phyloP scores from a whole-genome alignment of 2,113 vertebrate species.

The Paedocypris sp. region DNA sequence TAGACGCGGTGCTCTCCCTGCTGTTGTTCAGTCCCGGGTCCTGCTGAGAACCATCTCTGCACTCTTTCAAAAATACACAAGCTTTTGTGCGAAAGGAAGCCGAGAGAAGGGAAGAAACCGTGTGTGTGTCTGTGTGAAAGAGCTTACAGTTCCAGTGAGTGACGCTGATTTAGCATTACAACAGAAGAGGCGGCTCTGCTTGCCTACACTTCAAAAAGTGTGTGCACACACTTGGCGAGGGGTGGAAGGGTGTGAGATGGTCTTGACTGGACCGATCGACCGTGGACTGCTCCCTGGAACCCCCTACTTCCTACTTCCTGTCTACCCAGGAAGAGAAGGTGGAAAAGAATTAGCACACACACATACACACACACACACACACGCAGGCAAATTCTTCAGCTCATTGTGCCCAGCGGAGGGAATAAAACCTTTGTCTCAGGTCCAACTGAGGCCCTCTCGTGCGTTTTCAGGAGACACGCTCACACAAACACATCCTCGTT shows the following conservation, averaged over 20 bases:
- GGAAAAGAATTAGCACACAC: conserved; percentile 18
- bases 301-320: conserved; percentile 48
- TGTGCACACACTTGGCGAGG: conserved; percentile 51
- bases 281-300: conserved; percentile 46
- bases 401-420: conserved; percentile 41
- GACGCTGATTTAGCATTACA: conserved; percentile 60
- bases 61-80: conserved; percentile 33
- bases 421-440: conserved; percentile 38
- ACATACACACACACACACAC: conserved; percentile 24
- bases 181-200: conserved; percentile 46
- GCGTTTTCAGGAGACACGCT: conserved; percentile 38
- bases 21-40: conserved; percentile 18
- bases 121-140: conserved; percentile 41
- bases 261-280: conserved; percentile 46
- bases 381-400: conserved; percentile 30
- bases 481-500: conserved; percentile 50
- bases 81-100: conserved; percentile 50
- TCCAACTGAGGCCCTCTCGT: conserved; percentile 41
- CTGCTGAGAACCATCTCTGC: conserved; percentile 28
- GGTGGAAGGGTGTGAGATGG: conserved; percentile 49
- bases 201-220: conserved; percentile 42
- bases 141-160: conserved; percentile 59
- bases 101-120: conserved; percentile 31
- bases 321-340: conserved; percentile 35
- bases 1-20: conserved; percentile 15